phyloP scores from a whole-genome alignment of 2,113 vertebrate species.

The Rana temporaria region DNA sequence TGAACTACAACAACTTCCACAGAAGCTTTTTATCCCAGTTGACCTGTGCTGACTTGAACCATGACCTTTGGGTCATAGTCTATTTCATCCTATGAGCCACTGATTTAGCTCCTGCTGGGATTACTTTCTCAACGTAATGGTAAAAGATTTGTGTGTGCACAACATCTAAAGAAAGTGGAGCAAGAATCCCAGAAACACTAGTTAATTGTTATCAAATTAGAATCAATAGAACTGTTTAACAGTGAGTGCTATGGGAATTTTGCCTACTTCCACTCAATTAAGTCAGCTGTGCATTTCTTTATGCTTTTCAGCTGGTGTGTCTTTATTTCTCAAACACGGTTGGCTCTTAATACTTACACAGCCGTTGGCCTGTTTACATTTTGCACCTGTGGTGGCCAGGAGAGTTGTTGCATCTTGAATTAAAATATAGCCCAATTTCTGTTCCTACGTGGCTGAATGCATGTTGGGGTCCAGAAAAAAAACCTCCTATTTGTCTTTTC shows the following conservation, averaged over 20 bases:
- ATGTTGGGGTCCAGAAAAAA: too few species aligned
- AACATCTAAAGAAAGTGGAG: slow-evolving; percentile 31
- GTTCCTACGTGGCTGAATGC: too few species aligned
- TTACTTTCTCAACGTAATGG: slow-evolving; percentile 46
- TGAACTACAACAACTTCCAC: neutral
- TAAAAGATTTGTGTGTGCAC: slow-evolving; percentile 43
- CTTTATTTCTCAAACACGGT: too few species aligned
- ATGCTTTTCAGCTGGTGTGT: neutral
- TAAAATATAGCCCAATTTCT: too few species aligned
- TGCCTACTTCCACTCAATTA: slow-evolving; percentile 4
- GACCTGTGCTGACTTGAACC: slow-evolving; percentile 44
- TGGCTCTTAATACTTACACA: too few species aligned
- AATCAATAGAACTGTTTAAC: slow-evolving; percentile 11
- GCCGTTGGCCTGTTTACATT: too few species aligned
- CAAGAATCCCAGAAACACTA: slow-evolving; percentile 6
- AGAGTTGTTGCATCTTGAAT: too few species aligned
- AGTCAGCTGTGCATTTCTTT: slow-evolving; percentile 10
- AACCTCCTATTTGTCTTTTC: too few species aligned
- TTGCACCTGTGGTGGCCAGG: too few species aligned
- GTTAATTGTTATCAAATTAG: slow-evolving; percentile 34
- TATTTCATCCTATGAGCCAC: slow-evolving; percentile 17
- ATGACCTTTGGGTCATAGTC: slow-evolving; percentile 22
- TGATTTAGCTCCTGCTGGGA: slow-evolving; percentile 47
- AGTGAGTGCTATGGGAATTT: slow-evolving; percentile 15
- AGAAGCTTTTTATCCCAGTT: slow-evolving; percentile 39